Percentiles rank a stretch among this genome's conserved stretches.
These are phyloP conservation scores for Heliconius cydno DNA, from an alignment of 2,888 invertebrate genomes.

Conservation along the genomic window DNA sequence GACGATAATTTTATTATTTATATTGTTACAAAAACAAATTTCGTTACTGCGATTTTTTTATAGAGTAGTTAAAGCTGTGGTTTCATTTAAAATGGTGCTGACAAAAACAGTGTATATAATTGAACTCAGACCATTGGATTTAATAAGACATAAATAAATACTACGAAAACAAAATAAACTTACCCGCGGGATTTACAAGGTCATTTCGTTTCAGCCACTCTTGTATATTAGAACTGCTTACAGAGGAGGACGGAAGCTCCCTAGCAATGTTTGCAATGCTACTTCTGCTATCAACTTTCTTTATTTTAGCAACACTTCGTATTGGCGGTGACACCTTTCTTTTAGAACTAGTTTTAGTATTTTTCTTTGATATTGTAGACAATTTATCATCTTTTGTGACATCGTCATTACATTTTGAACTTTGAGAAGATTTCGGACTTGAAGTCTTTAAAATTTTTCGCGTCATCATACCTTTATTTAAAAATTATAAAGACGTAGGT, in stretches of 20 bases:
- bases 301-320: constrained; percentile 48
- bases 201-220: constrained; percentile 63
- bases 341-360: constrained; percentile 14
- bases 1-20: too few relatives aligned
- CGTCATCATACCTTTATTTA: constrained; percentile 28
- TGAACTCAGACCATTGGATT: too few relatives aligned
- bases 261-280: not conserved
- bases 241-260: constrained; percentile 43
- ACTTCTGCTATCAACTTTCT: constrained; percentile 38
- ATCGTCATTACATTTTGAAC: not conserved
- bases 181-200: constrained; percentile 30
- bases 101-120: too few relatives aligned
- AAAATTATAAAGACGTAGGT: not conserved
- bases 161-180: constrained; percentile 11
- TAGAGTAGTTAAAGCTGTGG: too few relatives aligned
- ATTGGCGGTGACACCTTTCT: constrained; percentile 39
- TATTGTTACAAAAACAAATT: too few relatives aligned
- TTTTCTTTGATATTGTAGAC: constrained; percentile 49
- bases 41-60: too few relatives aligned
- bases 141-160: not conserved
- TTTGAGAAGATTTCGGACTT: not conserved
- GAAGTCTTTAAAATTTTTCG: constrained; percentile 36
- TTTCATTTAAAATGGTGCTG: too few relatives aligned
- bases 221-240: constrained; percentile 54
- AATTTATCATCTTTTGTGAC: constrained; percentile 24